Conservation (phyloP, 1,140 invertebrate genomes). For the Drosophila ogumai region DNA sequence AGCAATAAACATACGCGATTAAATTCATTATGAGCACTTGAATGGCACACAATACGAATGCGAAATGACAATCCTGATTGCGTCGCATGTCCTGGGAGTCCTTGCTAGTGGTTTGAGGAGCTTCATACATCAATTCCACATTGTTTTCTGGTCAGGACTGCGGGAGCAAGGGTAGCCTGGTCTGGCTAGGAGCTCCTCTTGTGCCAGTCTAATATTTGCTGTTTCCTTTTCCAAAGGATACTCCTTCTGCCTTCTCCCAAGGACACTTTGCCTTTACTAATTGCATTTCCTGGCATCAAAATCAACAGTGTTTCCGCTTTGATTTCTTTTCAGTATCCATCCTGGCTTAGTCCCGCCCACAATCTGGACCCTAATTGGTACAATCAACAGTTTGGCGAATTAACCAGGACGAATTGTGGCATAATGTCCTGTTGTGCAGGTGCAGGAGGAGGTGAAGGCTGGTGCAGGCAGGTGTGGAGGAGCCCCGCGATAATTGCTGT, state of each 20-base stretch:
- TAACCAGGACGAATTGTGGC: slow-evolving; percentile 35
- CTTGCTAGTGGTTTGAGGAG: neutral
- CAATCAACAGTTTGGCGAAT: slow-evolving; percentile 40
- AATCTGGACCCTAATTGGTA: slow-evolving; percentile 25
- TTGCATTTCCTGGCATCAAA: slow-evolving; percentile 66
- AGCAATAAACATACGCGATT: slow-evolving; percentile 83
- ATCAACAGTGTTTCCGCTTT: slow-evolving; percentile 45
- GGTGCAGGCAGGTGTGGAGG: neutral
- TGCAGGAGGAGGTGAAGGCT: neutral
- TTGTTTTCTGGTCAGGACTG: slow-evolving; percentile 20
- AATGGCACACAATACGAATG: slow-evolving; percentile 72
- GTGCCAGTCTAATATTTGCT: neutral
- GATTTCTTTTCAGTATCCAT: slow-evolving; percentile 25
- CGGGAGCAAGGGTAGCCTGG: neutral
- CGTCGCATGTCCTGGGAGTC: slow-evolving; percentile 12
- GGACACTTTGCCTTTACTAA: slow-evolving; percentile 22
- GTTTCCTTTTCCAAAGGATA: neutral
- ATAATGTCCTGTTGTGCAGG: slow-evolving; percentile 8
- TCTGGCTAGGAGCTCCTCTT: neutral
- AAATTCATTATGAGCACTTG: slow-evolving; percentile 82
- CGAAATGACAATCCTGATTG: slow-evolving; percentile 74
- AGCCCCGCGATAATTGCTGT: slow-evolving; percentile 61
- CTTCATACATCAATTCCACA: slow-evolving; percentile 43
- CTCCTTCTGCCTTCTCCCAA: neutral
- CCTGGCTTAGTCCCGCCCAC: neutral